Percentiles rank a stretch among this genome's conserved stretches.
These are phyloP conservation scores for Enteromius treurensis DNA, from an alignment of 2,797 vertebrate species.

Conservation along the genomic window DNA sequence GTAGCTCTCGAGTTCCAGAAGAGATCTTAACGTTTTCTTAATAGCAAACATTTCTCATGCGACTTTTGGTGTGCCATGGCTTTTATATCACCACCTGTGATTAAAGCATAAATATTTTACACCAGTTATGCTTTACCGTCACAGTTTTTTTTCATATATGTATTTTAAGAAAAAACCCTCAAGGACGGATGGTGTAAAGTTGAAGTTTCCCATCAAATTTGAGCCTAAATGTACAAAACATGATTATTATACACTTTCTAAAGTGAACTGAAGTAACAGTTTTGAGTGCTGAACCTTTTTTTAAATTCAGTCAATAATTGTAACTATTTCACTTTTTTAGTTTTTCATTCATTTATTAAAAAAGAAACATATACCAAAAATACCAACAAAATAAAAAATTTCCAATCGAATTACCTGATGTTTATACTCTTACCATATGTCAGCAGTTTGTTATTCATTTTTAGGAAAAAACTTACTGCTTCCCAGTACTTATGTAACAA, in stretches of 20 bases:
- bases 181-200: neutral
- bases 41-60: neutral
- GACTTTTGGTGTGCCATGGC: neutral
- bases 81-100: neutral
- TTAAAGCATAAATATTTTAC: neutral
- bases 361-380: neutral
- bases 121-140: neutral
- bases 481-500: neutral
- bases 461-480: neutral
- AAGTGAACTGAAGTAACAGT: neutral
- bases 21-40: neutral
- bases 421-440: neutral
- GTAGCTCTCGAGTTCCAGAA: neutral
- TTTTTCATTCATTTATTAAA: no score
- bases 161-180: neutral
- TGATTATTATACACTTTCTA: neutral
- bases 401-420: neutral
- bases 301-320: no score
- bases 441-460: neutral
- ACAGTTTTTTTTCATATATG: neutral
- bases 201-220: neutral
- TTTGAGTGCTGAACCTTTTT: no score
- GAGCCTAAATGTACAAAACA: neutral
- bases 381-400: neutral
- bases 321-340: no score